A percentile compares a stretch with the other conserved stretches of the same genome.
Evolutionary conservation across 2,797 vertebrate genomes (phyloP).

Genomic region (Ctenosaura bakeri): DNA sequence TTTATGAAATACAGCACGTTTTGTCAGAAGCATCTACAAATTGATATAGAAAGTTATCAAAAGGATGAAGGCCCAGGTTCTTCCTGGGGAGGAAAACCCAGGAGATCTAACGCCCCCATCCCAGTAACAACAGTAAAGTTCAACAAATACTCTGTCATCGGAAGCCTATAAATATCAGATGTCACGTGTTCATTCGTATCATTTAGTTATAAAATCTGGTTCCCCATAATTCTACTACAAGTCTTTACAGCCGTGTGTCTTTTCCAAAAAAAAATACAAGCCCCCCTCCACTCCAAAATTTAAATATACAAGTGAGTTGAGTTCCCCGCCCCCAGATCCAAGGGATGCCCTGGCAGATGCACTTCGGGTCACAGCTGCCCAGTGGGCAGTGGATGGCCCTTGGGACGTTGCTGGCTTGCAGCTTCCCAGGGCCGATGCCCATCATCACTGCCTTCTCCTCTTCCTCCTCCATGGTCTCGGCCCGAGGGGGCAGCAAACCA

Average conservation of each 20-base stretch:
- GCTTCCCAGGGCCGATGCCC: too few relatives aligned
- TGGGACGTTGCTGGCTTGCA: too few relatives aligned
- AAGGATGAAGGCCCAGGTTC: constrained; percentile 69
- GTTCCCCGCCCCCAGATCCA: not conserved
- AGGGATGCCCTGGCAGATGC: not conserved
- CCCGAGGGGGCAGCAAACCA: not conserved
- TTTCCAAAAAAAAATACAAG: constrained; percentile 25
- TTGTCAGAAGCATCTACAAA: constrained; percentile 77
- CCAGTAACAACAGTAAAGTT: constrained; percentile 72
- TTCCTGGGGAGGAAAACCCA: constrained; percentile 67
- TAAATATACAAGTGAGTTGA: not conserved
- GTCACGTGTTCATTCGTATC: constrained; percentile 75
- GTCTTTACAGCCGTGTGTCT: constrained; percentile 61
- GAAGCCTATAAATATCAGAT: constrained; percentile 77
- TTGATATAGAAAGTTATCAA: constrained; percentile 80
- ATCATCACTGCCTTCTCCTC: not conserved
- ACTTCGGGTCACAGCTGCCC: constrained; percentile 38
- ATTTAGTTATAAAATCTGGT: constrained; percentile 80
- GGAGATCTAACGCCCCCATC: constrained; percentile 48
- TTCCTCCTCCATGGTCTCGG: too few relatives aligned
- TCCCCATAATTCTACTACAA: constrained; percentile 68
- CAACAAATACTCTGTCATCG: constrained; percentile 72
- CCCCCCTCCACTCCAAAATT: not conserved
- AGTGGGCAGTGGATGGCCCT: constrained; percentile 41
- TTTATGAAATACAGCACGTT: constrained; percentile 58